Percentiles rank a stretch among this genome's conserved stretches.
These are phyloP conservation scores for Protodeltote pygarga DNA, from an alignment of 2,888 invertebrate species.

Conservation along the genomic window DNA sequence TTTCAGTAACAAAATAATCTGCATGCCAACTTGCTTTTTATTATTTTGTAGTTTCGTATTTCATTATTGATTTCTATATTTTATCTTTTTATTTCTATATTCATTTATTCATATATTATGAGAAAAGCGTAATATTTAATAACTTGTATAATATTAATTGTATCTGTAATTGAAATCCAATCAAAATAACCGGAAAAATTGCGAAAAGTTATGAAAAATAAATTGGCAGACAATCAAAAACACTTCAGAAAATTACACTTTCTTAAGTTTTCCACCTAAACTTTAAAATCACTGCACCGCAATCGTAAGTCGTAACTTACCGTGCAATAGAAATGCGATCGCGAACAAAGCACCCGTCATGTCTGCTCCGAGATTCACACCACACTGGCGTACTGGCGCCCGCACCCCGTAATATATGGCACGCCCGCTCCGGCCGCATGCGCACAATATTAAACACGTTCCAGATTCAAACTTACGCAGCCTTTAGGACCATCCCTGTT, in stretches of 20 bases:
- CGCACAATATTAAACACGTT: slow-evolving; percentile 1
- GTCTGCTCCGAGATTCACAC: slow-evolving; percentile 14
- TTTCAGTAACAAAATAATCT: too few species aligned
- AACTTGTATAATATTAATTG: too few species aligned
- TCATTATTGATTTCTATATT: too few species aligned
- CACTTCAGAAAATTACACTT: background rate
- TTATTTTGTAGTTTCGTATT: too few species aligned
- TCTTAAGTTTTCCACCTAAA: background rate
- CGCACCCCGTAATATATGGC: slow-evolving; percentile 28
- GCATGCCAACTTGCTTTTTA: too few species aligned
- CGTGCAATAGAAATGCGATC: slow-evolving; percentile 33
- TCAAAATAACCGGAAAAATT: too few species aligned
- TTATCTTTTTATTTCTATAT: too few species aligned
- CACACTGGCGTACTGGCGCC: slow-evolving; percentile 22
- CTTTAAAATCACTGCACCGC: slow-evolving; percentile 20
- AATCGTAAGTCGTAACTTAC: slow-evolving; percentile 28
- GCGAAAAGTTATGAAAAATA: too few species aligned
- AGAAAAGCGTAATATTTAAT: too few species aligned
- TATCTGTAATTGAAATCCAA: too few species aligned
- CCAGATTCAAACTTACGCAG: background rate
- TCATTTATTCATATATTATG: too few species aligned
- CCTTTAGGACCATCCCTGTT: too few species aligned
- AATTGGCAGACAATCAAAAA: slow-evolving; percentile 4
- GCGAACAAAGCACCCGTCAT: slow-evolving; percentile 29
- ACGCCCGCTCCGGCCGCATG: slow-evolving; percentile 1